Evolutionary conservation across 2,888 invertebrate species (phyloP), one percentile per base, ranked within the genome.

Genomic region (Agonopterix alstromeriana): DNA sequence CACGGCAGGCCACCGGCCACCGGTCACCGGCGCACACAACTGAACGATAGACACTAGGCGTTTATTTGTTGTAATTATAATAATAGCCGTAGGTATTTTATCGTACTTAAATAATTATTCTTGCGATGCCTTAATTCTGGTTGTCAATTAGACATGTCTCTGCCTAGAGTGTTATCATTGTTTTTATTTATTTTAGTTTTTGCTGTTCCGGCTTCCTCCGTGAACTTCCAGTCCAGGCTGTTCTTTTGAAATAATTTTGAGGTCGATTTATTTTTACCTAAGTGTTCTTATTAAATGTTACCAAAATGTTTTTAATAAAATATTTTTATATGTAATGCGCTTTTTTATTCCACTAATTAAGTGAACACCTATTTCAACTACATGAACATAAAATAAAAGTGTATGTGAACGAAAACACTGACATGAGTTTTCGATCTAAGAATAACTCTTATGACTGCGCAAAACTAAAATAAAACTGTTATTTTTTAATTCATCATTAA

Each of bases 241-340:
- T 90, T 89, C 89, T 88, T 87, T 88, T 87, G 70, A 86, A 89
- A 89, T 90, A 70, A 89, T 90, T 90, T 89, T 89, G 84, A 84
- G 73, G 89, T 89, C 86, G 85, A 86, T 89, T 90, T 89, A 89
- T 89, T 90, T 88, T 89, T 89, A 90, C 89, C 89, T 90, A 90
- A 90, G 89, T 90, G 89, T 90, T 89, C 89, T 89, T 90, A 90
- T 89, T 90, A 90, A 90, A 90, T 90, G 89, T 90, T 90, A 90
- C 89, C 89, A 89, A 90, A 89, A 89, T 89, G 89, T 90, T 90
- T 89, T 90, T 89, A 90, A 90, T 89, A 90, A 89, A 89, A 89
- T 89, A 90, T 90, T 89, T 90, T 90, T 90, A 89, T 90, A 90
- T 87, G 88, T 89, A 89, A 9, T 52, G 49, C 55, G 61, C 55